Evolutionary conservation across 2,888 invertebrate genomes (phyloP), one percentile per base, ranked within the genome.

Genomic region (Callimorpha dominula): DNA sequence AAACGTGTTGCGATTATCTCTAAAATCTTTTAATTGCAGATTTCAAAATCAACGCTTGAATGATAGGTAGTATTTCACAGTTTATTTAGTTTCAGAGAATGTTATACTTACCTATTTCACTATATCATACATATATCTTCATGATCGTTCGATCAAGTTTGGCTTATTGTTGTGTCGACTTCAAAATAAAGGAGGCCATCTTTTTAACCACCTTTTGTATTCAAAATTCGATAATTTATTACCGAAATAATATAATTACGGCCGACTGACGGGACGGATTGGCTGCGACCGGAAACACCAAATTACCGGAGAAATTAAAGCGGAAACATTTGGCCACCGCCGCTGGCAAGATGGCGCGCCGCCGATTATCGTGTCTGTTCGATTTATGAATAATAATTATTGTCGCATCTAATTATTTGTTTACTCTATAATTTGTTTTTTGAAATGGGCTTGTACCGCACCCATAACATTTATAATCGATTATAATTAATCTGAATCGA

Each of bases 171-270:
- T 91, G 86, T 88, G 87, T 91, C 90, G 90, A 92, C 91, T 91
- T 87, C n/a, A 91, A 92, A 92, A 94, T 92, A 89, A 93, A 92
- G 88, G 91, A 90, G 89, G 86, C 87, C 90, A 90, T 92, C 88
- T 89, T 90, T 91, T 91, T 90, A 93, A 92, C 91, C 90, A 90
- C 90, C 92, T 93, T 92, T 93, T 92, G 92, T 94, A 92, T 93
- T 93, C 93, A 94, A 94, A 95, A 93, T 93, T 95, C 92, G 94
- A 95, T 95, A 95, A 95, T 95, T 94, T 95, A 95, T 95, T 93
- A 94, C 94, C 95, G 94, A 95, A 95, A 95, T 95, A 95, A 95
- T 95, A 95, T 95, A 95, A 95, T 95, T 95, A 95, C 89, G 92
- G 92, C 89, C 90, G 91, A 87, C 93, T 93, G 95, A 92, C 93